These are phyloP conservation scores for Camelus bactrianus DNA, from an alignment of 2,113 vertebrate species.

Conservation along the genomic window DNA sequence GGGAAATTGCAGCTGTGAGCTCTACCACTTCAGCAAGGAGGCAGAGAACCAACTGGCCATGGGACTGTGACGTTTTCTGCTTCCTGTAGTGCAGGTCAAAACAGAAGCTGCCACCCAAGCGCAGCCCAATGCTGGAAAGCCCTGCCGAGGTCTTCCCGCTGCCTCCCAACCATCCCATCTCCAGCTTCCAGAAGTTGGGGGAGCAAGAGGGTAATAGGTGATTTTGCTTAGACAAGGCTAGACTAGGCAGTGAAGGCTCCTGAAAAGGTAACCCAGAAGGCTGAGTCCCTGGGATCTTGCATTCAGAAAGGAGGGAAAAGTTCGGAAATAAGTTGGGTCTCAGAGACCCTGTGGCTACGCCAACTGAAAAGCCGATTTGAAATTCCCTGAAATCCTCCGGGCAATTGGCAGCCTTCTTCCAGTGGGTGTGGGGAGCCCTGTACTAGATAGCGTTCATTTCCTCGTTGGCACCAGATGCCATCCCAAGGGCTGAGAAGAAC, in stretches of 20 bases:
- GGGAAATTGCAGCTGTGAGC: not conserved
- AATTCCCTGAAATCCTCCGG: not conserved
- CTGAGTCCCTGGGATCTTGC: not conserved
- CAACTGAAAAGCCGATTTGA: not conserved
- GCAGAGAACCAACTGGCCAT: not conserved
- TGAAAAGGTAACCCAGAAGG: not conserved
- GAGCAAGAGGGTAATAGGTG: rapidly evolving
- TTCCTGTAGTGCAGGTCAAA: not conserved
- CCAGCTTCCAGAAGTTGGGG: not conserved
- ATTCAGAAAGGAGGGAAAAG: not conserved
- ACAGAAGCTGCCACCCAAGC: not conserved
- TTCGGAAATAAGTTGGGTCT: not conserved
- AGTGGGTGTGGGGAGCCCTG: rapidly evolving
- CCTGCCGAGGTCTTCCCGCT: not conserved
- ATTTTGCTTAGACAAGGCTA: not conserved
- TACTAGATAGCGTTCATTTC: not conserved
- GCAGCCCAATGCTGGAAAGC: not conserved
- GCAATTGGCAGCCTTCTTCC: not conserved
- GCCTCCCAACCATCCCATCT: rapidly evolving
- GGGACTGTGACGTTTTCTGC: not conserved
- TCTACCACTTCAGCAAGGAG: not conserved
- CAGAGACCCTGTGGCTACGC: not conserved
- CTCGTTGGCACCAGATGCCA: not conserved
- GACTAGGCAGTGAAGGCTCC: not conserved
- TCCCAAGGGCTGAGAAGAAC: not conserved